A percentile compares a stretch with the other conserved stretches of the same genome.
Conservation (phyloP, 64 coral and sea anemone genomes). For the Stichodactyla mertensii region DNA sequence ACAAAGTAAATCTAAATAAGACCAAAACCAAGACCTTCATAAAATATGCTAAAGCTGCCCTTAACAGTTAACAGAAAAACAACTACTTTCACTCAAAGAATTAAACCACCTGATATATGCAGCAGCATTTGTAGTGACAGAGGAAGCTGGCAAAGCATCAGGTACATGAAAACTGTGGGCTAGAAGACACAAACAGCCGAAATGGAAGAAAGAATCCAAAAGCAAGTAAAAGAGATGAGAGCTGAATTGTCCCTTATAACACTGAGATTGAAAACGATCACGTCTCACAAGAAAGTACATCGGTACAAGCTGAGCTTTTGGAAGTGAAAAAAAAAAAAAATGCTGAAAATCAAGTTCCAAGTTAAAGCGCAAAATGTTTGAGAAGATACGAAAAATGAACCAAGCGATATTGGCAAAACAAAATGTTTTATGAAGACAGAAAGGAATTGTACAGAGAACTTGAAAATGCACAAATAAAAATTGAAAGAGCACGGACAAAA, state of each 20-base stretch:
- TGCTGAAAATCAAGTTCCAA: slow-evolving; percentile 17
- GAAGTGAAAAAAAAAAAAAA: slow-evolving; percentile 4
- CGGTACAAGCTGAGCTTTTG: neutral
- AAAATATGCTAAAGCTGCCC: neutral
- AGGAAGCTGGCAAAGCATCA: neutral
- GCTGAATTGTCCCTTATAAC: neutral
- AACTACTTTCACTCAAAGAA: neutral
- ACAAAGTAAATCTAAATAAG: neutral
- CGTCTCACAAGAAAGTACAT: neutral
- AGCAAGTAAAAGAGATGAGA: neutral
- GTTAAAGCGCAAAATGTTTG: slow-evolving; percentile 22
- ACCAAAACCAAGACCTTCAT: neutral
- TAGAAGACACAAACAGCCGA: neutral
- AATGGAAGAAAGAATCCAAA: neutral
- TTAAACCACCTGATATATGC: neutral
- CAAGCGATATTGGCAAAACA: neutral
- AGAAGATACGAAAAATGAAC: slow-evolving; percentile 9
- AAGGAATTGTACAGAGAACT: no score
- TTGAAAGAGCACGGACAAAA: no score
- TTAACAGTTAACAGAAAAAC: neutral
- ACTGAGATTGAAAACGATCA: neutral
- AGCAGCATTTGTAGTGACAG: neutral
- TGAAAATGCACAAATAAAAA: no score
- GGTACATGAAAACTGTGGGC: neutral
- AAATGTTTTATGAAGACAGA: no score